Percentiles rank a stretch among this genome's conserved stretches.
These are phyloP conservation scores for Microtus pennsylvanicus DNA, from an alignment of 2,113 vertebrate species.

Conservation along the genomic window DNA sequence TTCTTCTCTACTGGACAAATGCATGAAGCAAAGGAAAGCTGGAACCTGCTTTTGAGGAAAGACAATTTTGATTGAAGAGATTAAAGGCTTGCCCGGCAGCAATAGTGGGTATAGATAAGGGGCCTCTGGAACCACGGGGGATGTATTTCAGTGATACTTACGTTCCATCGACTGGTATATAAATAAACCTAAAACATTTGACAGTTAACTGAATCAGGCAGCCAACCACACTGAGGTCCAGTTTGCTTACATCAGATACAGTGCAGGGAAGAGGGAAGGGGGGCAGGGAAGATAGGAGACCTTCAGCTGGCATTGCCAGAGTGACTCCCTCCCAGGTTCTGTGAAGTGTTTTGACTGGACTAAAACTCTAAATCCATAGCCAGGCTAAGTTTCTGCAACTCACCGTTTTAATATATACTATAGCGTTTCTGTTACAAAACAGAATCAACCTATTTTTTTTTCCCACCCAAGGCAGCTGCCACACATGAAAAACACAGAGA, in stretches of 20 bases:
- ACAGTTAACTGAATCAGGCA: neutral
- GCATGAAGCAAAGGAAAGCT: conserved; percentile 17
- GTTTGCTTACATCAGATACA: conserved; percentile 80
- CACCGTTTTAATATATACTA: conserved; percentile 84
- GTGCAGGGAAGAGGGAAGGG: neutral
- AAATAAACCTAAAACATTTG: conserved; percentile 55
- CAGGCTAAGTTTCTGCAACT: conserved; percentile 77
- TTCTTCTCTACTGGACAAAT: neutral
- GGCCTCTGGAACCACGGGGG: neutral
- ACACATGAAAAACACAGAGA: conserved; percentile 87
- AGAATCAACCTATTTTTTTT: conserved; percentile 84
- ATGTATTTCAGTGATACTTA: conserved; percentile 51
- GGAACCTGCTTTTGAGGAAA: conserved; percentile 18
- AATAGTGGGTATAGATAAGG: neutral
- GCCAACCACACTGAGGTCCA: conserved; percentile 49
- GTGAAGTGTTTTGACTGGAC: conserved; percentile 84
- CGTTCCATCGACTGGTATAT: conserved; percentile 48
- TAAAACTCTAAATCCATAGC: conserved; percentile 81
- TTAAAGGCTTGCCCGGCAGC: neutral
- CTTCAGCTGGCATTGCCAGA: conserved; percentile 68
- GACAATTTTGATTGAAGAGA: conserved; percentile 12
- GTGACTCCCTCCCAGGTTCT: conserved; percentile 74
- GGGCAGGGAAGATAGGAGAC: neutral
- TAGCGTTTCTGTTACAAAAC: conserved; percentile 87
- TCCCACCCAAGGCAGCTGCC: conserved; percentile 86